A percentile compares a stretch with the other conserved stretches of the same genome.
Evolutionary conservation across 2,888 invertebrate genomes (phyloP).

Genomic region (Drosophila suboccidentalis): DNA sequence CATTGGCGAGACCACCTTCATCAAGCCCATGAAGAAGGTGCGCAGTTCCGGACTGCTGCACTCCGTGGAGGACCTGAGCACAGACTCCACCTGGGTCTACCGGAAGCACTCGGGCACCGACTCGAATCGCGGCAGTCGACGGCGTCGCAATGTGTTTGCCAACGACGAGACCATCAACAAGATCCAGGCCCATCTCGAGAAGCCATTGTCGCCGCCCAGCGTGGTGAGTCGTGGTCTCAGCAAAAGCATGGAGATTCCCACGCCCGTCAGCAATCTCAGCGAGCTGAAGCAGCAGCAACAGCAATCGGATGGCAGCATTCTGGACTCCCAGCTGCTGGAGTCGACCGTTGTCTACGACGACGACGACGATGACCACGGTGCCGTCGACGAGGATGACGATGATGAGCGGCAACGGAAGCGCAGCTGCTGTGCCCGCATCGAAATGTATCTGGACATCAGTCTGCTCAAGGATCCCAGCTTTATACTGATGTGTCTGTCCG

Average conservation of each 20-base stretch:
- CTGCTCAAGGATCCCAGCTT: conserved; percentile 90
- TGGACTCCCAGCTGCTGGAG: conserved; percentile 66
- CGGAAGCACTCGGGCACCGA: conserved; percentile 86
- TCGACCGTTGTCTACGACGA: conserved; percentile 48
- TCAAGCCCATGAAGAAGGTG: conserved; percentile 88
- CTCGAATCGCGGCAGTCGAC: conserved; percentile 85
- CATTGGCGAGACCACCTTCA: conserved; percentile 87
- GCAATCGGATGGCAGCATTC: conserved; percentile 49
- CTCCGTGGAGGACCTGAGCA: conserved; percentile 91
- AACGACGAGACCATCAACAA: conserved; percentile 85
- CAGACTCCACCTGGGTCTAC: conserved; percentile 91
- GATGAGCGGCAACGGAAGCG: conserved; percentile 82
- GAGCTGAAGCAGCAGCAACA: conserved; percentile 75
- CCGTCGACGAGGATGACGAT: conserved; percentile 79
- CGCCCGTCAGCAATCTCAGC: conserved; percentile 84
- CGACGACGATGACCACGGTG: conserved; percentile 37
- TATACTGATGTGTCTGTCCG: conserved; percentile 90
- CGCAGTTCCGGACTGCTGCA: conserved; percentile 90
- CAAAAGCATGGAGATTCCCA: conserved; percentile 86
- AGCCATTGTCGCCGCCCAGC: conserved; percentile 82
- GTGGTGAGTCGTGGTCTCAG: conserved; percentile 85
- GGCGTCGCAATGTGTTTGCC: conserved; percentile 84
- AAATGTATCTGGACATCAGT: conserved; percentile 89
- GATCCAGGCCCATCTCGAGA: conserved; percentile 84
- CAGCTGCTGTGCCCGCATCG: conserved; percentile 83